phyloP scores from a whole-genome alignment of 2,113 vertebrate genomes.

The Acinonyx jubatus region DNA sequence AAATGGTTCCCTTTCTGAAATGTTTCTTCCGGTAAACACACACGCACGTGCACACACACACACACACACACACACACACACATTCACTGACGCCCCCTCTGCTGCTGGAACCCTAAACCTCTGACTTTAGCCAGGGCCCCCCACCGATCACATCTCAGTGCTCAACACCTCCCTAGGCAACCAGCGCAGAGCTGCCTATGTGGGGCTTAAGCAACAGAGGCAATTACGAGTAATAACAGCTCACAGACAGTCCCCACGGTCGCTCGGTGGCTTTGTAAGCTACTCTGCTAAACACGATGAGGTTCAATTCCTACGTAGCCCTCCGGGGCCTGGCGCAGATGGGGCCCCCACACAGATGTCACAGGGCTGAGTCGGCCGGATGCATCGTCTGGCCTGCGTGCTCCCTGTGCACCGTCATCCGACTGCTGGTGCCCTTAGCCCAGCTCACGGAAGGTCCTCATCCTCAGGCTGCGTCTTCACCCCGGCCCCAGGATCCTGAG shows the following conservation, averaged over 20 bases:
- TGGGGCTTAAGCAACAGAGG: background rate
- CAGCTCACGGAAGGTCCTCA: background rate
- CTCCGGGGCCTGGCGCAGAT: background rate
- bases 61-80: accelerated
- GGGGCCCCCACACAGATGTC: background rate
- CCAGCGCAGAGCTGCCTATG: background rate
- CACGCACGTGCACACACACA: accelerated
- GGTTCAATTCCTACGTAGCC: background rate
- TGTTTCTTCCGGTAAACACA: background rate
- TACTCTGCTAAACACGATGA: background rate
- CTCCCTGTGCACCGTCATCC: background rate
- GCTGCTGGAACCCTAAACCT: background rate
- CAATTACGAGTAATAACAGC: background rate
- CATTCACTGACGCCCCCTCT: background rate
- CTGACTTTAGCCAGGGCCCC: conserved; percentile 42
- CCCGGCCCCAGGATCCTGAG: background rate
- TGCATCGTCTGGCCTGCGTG: accelerated
- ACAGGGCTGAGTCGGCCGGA: background rate
- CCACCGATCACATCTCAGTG: background rate
- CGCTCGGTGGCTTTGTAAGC: background rate
- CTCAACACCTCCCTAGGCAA: conserved; percentile 79
- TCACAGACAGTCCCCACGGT: background rate
- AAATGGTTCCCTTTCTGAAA: background rate
- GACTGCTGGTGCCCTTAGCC: background rate
- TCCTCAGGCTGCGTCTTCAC: background rate